Conservation (phyloP, 2,888 invertebrate species). For the Sinhomidia bicolor region DNA sequence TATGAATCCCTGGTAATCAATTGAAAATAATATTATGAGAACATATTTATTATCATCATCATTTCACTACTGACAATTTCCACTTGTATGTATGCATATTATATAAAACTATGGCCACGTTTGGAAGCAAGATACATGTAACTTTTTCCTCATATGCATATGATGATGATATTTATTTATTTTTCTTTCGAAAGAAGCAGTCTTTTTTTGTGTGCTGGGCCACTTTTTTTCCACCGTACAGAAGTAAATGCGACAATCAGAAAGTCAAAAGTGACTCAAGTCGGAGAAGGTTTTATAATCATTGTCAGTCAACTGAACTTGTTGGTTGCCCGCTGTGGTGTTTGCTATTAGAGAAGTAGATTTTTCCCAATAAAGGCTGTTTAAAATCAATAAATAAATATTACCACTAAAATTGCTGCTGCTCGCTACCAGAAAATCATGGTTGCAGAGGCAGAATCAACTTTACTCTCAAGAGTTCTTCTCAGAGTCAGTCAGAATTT, state of each 20-base stretch:
- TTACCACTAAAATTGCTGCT: neutral
- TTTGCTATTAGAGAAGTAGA: neutral
- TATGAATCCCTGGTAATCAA: constrained; percentile 65
- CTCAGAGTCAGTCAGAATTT: neutral
- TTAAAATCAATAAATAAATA: constrained; percentile 49
- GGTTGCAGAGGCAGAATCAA: neutral
- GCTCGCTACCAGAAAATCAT: neutral
- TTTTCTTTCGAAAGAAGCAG: neutral
- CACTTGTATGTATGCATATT: no score
- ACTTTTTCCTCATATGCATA: no score
- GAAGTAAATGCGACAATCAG: neutral
- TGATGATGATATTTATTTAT: neutral
- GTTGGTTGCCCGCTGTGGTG: neutral
- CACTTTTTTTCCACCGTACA: neutral
- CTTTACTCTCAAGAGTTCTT: neutral
- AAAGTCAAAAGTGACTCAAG: neutral
- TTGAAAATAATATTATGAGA: constrained; percentile 56
- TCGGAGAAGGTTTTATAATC: neutral
- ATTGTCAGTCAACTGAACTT: neutral
- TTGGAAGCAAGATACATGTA: neutral
- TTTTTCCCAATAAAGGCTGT: constrained; percentile 40
- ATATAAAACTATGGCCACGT: no score
- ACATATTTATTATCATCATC: constrained; percentile 37
- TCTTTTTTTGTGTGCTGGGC: neutral
- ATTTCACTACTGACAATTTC: constrained; percentile 7